Evolutionary conservation across 2,113 vertebrate genomes (phyloP), one percentile per base, ranked within the genome.

Genomic region (Pterocles burchelli): DNA sequence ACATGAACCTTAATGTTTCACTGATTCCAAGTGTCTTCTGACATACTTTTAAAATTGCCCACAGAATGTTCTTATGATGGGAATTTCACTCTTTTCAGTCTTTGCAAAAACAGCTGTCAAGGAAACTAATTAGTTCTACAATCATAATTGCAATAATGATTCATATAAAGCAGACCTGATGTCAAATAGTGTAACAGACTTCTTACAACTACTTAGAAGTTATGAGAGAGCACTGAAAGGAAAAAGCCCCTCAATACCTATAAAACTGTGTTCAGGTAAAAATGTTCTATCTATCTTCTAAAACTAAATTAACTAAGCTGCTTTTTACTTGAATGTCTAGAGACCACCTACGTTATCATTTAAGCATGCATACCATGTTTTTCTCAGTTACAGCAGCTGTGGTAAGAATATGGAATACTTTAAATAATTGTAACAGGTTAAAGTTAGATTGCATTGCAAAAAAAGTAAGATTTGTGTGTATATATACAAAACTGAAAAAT

Each of bases 81-180:
- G 49, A 92, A 88, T 91, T 94, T 78, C 91, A 95, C 54, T 88
- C 46, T 88, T 55, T 65, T 70, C 51, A 91, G 59, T 46, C 58
- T 88, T 96, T 77, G 67, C 41, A 95, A 88, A 89, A 92, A 70
- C 24, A 91, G 78, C 79, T 96, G 88, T 94, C 82, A 95, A 88
- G 67, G 89, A 96, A 94, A 94, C 78, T 58, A 91, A 88, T 94
- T 85, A 83, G 82, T 90, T 88, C 51, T 59, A 85, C 63, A 83
- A 63, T 77, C 55, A 28, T 77, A 95, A 95, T 14, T 90, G 75
- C 63, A 91, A n/a, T 79, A 95, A 71, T 25, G 26, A 83, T 73
- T 73, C 46, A 41, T 63, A 71, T 34, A 82, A 85, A 93, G 41
- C 72, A 68, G 51, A 48, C 31, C 51, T 67, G 29, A 74, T 80